Base-by-base conservation (phyloP, 2,888 invertebrate species). In the Lysandra bellargus region DNA sequence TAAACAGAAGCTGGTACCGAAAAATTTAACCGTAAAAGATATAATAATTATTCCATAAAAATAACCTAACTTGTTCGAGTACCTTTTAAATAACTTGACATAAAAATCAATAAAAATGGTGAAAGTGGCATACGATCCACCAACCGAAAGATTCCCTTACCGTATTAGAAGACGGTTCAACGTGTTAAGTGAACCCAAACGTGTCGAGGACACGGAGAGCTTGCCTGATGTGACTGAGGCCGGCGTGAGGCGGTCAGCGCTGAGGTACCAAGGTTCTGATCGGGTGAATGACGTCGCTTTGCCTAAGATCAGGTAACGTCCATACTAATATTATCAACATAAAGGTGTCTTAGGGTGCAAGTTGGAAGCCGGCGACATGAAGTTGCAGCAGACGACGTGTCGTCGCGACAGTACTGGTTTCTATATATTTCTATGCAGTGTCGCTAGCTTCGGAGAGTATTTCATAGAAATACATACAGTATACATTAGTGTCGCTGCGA, bases 251-350 rank as follows among this genome's bases (percentile, higher is more conserved):
- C 84, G 85, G 73, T 92, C 93, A 0, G 93, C 93, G 0, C 17
- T 93, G 2, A 84, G 82, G 7, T 86, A 85, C 0, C 85, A 84
- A 0, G 75, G 86, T 1, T 81, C 84, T 4, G 92, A 92, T 60
- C 86, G 91, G 81, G 87, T 92, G 1, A 85, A 86, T 60, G 94
- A 94, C 61, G 90, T 86, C 1, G 86, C 92, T 1, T 92, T 88
- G 89, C 94, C 94, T 4, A 91, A 88, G 80, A 79, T 90, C 78
- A 87, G 93, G 93, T 94, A 83, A 14, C 33, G 1, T 33, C 1
- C 33, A 33, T 23, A 23, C 23, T 23, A 33, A 33, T 33, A 33
- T 33, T 33, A 33, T 33, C 33, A 33, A 33, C 33, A 33, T 33
- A 33, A 33, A 33, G 33, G 33, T 33, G 33, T 33, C 1, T 33